These are phyloP conservation scores for Hycleus cichorii DNA, from an alignment of 1,140 invertebrate species.

Conservation along the genomic window DNA sequence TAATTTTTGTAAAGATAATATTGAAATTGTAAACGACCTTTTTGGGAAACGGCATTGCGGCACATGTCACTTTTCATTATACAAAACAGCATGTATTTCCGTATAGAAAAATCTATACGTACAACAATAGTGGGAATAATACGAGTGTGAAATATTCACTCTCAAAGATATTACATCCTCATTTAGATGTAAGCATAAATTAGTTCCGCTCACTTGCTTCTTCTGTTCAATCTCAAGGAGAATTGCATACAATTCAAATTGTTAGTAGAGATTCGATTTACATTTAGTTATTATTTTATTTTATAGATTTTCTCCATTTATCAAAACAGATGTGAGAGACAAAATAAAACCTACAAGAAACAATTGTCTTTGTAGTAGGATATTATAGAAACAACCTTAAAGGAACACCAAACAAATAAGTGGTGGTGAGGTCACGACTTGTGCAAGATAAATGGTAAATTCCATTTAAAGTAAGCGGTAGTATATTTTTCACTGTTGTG, in stretches of 20 bases:
- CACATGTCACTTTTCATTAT: conserved; percentile 7
- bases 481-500: conserved; percentile 11
- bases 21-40: too few relatives aligned
- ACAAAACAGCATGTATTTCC: too few relatives aligned
- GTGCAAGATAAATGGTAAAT: conserved; percentile 14
- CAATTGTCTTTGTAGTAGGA: too few relatives aligned
- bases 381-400: conserved; percentile 2
- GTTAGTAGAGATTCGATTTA: neutral
- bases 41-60: conserved; percentile 1
- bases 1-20: too few relatives aligned
- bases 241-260: conserved; percentile 5
- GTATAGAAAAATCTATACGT: too few relatives aligned
- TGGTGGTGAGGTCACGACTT: conserved; percentile 10
- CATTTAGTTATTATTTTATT: conserved; percentile 1
- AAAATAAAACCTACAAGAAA: too few relatives aligned
- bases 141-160: neutral
- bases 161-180: conserved; percentile 11
- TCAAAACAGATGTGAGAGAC: too few relatives aligned
- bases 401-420: conserved; percentile 14
- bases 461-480: conserved; percentile 12
- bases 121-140: conserved; percentile 11
- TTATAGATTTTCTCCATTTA: too few relatives aligned
- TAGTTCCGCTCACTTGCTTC: conserved; percentile 5
- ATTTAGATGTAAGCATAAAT: conserved; percentile 15
- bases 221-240: conserved; percentile 1